Conservation (phyloP, 1,140 invertebrate genomes). For the Meloidogyne floridensis region DNA sequence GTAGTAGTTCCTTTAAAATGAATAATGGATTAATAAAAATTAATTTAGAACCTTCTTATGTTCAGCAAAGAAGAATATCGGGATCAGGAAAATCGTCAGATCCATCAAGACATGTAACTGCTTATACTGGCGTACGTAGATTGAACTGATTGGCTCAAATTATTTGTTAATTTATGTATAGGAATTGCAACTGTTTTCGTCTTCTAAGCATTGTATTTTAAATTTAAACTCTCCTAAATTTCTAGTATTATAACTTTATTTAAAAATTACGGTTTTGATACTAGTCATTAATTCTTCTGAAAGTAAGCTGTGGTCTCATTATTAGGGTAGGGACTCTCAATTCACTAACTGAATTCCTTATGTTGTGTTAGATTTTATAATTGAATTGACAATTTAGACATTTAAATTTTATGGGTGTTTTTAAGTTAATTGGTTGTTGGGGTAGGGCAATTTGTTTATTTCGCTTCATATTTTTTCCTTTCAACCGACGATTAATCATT, state of each 20-base stretch:
- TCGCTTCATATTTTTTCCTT: neutral
- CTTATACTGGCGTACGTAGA: neutral
- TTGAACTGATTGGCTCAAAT: conserved; percentile 4
- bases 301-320: no score
- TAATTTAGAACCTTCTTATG: neutral
- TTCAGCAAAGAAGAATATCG: neutral
- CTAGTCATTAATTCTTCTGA: neutral
- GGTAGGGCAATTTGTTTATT: neutral
- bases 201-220: no score
- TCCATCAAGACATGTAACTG: neutral
- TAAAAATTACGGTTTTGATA: no score
- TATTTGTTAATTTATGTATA: neutral
- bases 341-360: neutral
- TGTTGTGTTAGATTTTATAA: neutral
- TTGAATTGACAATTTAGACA: neutral
- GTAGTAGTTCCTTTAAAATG: no score
- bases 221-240: no score
- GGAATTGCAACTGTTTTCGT: no score
- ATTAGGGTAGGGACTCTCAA: no score
- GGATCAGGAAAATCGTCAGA: neutral
- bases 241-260: no score
- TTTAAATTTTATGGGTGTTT: neutral
- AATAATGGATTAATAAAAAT: no score
- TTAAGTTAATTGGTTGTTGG: neutral
- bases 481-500: neutral